A percentile compares a stretch with the other conserved stretches of the same genome.
Evolutionary conservation across 2,113 vertebrate species (phyloP).

Genomic region (Columbina picui): DNA sequence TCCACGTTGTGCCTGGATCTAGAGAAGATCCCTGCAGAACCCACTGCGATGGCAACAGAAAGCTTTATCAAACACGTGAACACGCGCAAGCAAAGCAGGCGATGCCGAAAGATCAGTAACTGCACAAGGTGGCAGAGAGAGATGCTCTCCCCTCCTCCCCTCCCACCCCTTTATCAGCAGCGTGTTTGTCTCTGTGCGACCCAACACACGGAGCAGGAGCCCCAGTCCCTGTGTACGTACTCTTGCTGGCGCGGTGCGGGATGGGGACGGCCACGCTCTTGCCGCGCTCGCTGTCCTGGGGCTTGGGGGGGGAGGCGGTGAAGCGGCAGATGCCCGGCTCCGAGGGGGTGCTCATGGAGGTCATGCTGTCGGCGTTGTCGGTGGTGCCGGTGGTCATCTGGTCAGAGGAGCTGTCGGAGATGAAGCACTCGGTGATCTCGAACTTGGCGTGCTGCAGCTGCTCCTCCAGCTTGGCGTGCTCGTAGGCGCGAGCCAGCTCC

Average conservation of each 20-base stretch:
- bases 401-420: slow-evolving; percentile 94
- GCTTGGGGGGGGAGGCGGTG: slow-evolving; percentile 84
- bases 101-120: not conserved
- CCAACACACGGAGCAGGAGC: fast-evolving
- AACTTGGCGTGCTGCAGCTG: slow-evolving; percentile 96
- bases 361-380: slow-evolving; percentile 95
- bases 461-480: slow-evolving; percentile 95
- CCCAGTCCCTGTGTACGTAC: slow-evolving; percentile 24
- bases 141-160: not conserved
- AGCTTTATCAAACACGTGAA: too few relatives aligned
- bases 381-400: slow-evolving; percentile 98
- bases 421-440: slow-evolving; percentile 97
- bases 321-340: slow-evolving; percentile 88
- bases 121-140: not conserved
- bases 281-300: slow-evolving; percentile 88
- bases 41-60: not conserved
- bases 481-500: slow-evolving; percentile 92
- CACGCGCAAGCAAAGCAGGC: fast-evolving
- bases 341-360: slow-evolving; percentile 89
- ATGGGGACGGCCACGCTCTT: slow-evolving; percentile 97
- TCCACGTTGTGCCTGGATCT: too few relatives aligned
- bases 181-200: too few relatives aligned
- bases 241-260: slow-evolving; percentile 95
- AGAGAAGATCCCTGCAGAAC: not conserved
- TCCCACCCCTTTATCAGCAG: not conserved